Percentiles rank a stretch among this genome's conserved stretches.
These are phyloP conservation scores for Orientallactaga sibirica DNA, from an alignment of 2,797 vertebrate species.

Conservation along the genomic window DNA sequence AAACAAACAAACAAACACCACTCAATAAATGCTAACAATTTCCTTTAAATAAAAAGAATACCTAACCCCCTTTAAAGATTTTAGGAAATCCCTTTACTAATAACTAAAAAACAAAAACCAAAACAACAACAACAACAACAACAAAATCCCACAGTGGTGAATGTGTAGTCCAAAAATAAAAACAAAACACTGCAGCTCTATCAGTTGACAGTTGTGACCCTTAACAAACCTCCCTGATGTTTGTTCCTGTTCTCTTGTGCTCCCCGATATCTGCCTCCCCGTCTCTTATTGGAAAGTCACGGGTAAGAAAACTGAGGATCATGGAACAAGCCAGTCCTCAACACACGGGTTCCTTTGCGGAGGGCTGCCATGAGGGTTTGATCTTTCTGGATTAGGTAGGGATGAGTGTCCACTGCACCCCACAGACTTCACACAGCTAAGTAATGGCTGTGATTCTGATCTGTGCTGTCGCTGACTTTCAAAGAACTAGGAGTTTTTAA, in stretches of 20 bases:
- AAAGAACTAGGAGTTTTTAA: not conserved
- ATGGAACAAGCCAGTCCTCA: not conserved
- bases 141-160: not conserved
- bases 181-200: not conserved
- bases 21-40: not conserved
- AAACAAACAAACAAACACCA: not conserved
- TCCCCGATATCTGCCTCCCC: no score
- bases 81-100: not conserved
- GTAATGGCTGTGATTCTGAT: not conserved
- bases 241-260: not conserved
- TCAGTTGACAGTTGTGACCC: not conserved
- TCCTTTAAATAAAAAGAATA: not conserved
- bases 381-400: not conserved
- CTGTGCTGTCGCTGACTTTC: not conserved
- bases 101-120: not conserved
- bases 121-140: no score
- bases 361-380: not conserved
- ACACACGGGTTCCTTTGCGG: fast-evolving
- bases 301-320: not conserved
- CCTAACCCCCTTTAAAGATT: not conserved
- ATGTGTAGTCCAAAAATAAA: not conserved
- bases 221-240: not conserved
- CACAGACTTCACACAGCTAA: not conserved
- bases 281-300: not conserved
- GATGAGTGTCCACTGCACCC: not conserved